Evolutionary conservation across 1,140 invertebrate species (phyloP), one percentile per base, ranked within the genome.

Genomic region (Aphelinus certus): DNA sequence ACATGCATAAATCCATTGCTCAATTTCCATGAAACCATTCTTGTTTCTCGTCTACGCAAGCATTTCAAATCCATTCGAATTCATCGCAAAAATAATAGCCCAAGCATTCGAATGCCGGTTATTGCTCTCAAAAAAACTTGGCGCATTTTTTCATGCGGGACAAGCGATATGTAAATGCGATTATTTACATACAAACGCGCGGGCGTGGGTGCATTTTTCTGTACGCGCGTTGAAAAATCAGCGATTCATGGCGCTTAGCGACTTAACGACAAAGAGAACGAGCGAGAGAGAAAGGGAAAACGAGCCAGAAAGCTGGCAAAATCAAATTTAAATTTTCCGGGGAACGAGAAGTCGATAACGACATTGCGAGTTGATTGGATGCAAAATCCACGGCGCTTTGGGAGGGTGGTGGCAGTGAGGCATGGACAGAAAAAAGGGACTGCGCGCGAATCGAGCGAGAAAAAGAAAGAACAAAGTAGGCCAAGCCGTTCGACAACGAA

Each of bases 321-420:
- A 70, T 61, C 68, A 53, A 70, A 60, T 70, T 70, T 70, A 61
- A 70, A 70, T 70, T 70, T 61, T 60, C 68, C 58, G 26, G 68
- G 65, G 10, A 53, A 51, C 46, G 68, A 61, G 42, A 70, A 70
- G 68, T 45, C 58, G 68, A 70, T 70, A 68, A 68, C 66, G 66
- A 68, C 66, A 68, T 68, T 68, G 55, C 66, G n/a, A 68, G 66
- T 68, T 68, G 68, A 70, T 70, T 70, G 68, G 68, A 70, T 68
- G 66, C 66, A 70, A 61, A 70, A 70, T 61, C 58, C 47, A 57
- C 56, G 48, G 46, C 53, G 66, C 46, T 68, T 68, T 68, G 64
- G 64, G 51, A 55, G 49, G 9, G 64, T 61, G 9, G 48, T 3
- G 63, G 26, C 3, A 53, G 5, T 9, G 64, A 66, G 3, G 51